Percentiles rank a stretch among this genome's conserved stretches.
phyloP scores from a whole-genome alignment of 2,888 invertebrate genomes.

The Sisyra nigra region DNA sequence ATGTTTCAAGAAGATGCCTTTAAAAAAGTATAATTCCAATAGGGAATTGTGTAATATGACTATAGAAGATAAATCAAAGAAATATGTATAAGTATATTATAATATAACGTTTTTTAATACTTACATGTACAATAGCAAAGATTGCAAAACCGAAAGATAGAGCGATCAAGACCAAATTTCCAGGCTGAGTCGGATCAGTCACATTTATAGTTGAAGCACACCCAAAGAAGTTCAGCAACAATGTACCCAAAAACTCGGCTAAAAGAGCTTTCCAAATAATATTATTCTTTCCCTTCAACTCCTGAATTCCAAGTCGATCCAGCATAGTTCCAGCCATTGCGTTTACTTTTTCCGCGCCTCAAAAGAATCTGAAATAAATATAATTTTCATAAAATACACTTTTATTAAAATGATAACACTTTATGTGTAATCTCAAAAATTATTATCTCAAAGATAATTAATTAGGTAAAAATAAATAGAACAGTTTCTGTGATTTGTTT shows the following conservation, averaged over 20 bases:
- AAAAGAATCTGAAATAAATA: neutral
- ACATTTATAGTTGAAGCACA: slow-evolving; percentile 61
- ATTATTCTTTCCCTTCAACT: slow-evolving; percentile 47
- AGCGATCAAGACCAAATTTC: slow-evolving; percentile 51
- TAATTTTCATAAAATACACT: neutral
- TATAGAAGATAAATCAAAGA: no score
- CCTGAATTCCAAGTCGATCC: slow-evolving; percentile 50
- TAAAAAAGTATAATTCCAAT: no score
- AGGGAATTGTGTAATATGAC: no score
- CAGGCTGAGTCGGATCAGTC: slow-evolving; percentile 19
- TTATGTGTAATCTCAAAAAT: no score
- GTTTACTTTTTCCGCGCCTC: neutral
- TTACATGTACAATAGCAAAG: slow-evolving; percentile 57
- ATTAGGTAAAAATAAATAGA: no score
- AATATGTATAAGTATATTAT: no score
- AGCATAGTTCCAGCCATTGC: slow-evolving; percentile 33
- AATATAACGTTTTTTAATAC: slow-evolving; percentile 9
- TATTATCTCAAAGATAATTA: no score
- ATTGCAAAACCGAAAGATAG: slow-evolving; percentile 77
- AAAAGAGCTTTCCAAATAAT: slow-evolving; percentile 66
- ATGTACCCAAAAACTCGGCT: slow-evolving; percentile 77
- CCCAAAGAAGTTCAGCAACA: slow-evolving; percentile 78
- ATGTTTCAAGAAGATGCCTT: no score
- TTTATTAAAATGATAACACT: no score
- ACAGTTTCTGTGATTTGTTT: no score